These are phyloP conservation scores for Meleagris gallopavo DNA, from an alignment of 2,113 vertebrate species.

Conservation along the genomic window DNA sequence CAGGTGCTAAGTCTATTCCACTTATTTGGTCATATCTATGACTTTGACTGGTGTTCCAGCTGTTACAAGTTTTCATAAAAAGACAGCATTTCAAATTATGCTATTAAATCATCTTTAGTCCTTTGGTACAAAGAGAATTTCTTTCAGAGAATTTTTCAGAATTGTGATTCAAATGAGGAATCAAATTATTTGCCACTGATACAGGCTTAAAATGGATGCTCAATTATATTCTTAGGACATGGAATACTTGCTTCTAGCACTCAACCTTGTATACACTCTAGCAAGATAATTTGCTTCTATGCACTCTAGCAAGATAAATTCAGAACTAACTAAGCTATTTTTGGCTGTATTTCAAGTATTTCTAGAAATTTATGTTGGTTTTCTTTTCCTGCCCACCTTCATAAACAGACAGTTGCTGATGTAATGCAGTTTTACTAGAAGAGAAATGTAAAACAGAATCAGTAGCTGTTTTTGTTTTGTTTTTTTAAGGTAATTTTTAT, in stretches of 20 bases:
- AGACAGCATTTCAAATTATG: background rate
- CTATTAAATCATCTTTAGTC: background rate
- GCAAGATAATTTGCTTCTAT: background rate
- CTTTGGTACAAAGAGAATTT: background rate
- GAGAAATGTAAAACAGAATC: background rate
- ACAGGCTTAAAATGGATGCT: background rate
- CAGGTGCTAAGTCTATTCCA: background rate
- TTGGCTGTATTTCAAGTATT: background rate
- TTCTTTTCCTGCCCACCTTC: background rate
- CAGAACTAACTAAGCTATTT: background rate
- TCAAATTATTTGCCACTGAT: background rate
- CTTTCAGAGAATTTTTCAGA: background rate
- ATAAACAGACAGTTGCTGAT: background rate
- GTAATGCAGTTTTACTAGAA: background rate
- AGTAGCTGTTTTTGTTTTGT: accelerated
- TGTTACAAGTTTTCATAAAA: background rate
- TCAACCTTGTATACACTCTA: background rate
- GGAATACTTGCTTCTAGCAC: background rate
- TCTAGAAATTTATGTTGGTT: background rate
- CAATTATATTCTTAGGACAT: background rate
- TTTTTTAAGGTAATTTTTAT: background rate
- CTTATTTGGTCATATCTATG: background rate
- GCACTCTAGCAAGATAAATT: background rate
- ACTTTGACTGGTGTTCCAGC: background rate
- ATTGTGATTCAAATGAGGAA: background rate